Conservation (phyloP, 2,113 vertebrate genomes). For the Cairina moschata region DNA sequence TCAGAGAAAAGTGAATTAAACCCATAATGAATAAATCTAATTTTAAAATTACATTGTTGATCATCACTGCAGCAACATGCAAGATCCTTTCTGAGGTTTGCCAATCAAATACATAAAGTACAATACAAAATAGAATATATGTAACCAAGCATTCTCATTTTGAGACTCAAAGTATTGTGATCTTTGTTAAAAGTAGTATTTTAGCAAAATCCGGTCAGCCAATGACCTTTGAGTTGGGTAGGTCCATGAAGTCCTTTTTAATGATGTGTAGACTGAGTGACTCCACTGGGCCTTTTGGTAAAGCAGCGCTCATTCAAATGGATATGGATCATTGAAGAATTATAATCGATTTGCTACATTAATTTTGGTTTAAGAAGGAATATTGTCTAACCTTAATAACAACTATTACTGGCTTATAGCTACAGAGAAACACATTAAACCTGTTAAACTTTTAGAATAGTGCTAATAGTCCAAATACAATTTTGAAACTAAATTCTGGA, state of each 20-base stretch:
- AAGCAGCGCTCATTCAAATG: not conserved
- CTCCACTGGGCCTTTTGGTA: conserved; percentile 44
- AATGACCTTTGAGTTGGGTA: not conserved
- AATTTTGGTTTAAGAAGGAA: conserved; percentile 29
- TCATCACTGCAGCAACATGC: conserved; percentile 45
- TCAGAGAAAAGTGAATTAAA: conserved; percentile 64
- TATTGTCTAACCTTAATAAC: not conserved
- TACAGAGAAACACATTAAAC: not conserved
- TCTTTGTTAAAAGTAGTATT: not conserved
- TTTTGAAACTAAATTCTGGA: not conserved
- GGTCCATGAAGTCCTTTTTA: not conserved
- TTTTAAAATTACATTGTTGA: conserved; percentile 64
- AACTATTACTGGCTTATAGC: not conserved
- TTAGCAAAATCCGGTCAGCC: not conserved
- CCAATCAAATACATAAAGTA: conserved; percentile 1
- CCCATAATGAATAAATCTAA: conserved; percentile 60
- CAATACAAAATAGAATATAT: not conserved
- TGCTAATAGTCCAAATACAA: not conserved
- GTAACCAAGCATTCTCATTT: not conserved
- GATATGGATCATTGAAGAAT: conserved; percentile 10
- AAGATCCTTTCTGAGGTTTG: conserved; percentile 11
- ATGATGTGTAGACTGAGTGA: conserved; percentile 35
- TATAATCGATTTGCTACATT: not conserved
- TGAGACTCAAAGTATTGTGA: not conserved
- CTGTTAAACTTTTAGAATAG: not conserved